A percentile compares a stretch with the other conserved stretches of the same genome.
These are phyloP conservation scores for Andrena minutula DNA, from an alignment of 2,888 invertebrate genomes.

Conservation along the genomic window DNA sequence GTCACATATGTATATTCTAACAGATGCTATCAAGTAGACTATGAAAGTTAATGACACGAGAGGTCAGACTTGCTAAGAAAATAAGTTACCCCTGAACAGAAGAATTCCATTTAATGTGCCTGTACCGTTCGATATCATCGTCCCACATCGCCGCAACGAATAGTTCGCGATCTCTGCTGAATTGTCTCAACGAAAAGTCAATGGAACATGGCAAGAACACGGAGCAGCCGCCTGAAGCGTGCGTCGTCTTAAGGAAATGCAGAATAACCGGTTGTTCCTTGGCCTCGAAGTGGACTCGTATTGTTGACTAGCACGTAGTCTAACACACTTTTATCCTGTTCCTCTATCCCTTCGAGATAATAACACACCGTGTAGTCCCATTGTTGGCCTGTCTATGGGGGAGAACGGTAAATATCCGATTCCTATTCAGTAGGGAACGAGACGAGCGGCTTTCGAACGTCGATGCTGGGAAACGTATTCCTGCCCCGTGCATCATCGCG, in stretches of 20 bases:
- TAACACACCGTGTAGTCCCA: slow-evolving; percentile 30
- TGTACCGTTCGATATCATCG: too few species aligned
- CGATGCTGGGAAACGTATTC: slow-evolving; percentile 10
- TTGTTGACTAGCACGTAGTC: slow-evolving; percentile 60
- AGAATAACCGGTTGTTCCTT: slow-evolving; percentile 83
- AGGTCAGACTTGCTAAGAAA: background rate
- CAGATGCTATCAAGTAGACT: too few species aligned
- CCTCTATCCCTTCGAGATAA: slow-evolving; percentile 47
- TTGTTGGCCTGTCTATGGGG: slow-evolving; percentile 25
- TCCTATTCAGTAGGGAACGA: slow-evolving; percentile 23
- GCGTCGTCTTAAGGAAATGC: slow-evolving; percentile 79
- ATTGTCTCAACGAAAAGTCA: slow-evolving; percentile 49
- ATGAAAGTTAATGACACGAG: background rate
- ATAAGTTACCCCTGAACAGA: background rate
- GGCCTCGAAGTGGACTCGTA: slow-evolving; percentile 71
- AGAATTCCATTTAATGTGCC: background rate
- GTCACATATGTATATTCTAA: too few species aligned
- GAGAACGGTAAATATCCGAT: slow-evolving; percentile 47
- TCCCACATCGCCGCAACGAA: background rate
- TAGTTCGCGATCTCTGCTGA: slow-evolving; percentile 27
- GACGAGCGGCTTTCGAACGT: slow-evolving; percentile 9
- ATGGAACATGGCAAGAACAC: slow-evolving; percentile 55
- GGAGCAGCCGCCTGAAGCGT: slow-evolving; percentile 68
- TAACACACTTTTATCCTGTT: slow-evolving; percentile 32
- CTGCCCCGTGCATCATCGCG: slow-evolving; percentile 39